phyloP scores from a whole-genome alignment of 2,888 invertebrate species.

The Eupithecia abbreviata region DNA sequence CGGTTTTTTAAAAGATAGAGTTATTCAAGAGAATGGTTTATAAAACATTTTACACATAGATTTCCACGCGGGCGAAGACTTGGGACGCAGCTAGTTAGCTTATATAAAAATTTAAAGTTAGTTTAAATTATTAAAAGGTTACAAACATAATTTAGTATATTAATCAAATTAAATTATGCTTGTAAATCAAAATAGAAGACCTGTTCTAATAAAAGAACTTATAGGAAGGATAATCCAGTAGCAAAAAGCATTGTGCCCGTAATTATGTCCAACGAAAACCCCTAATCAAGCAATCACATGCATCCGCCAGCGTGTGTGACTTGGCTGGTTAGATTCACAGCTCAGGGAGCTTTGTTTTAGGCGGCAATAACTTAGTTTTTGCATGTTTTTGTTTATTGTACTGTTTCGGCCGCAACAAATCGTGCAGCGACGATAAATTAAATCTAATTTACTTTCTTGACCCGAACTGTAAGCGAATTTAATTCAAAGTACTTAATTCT shows the following conservation, averaged over 20 bases:
- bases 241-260: slow-evolving; percentile 13
- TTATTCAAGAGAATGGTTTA: no score
- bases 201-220: neutral
- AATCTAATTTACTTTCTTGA: slow-evolving; percentile 38
- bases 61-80: no score
- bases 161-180: neutral
- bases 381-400: slow-evolving; percentile 61
- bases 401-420: slow-evolving; percentile 45
- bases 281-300: slow-evolving; percentile 28
- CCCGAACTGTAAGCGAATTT: slow-evolving; percentile 36
- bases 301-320: slow-evolving; percentile 48
- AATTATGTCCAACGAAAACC: slow-evolving; percentile 29
- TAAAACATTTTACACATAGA: no score
- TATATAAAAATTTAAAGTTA: no score
- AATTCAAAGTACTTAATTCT: slow-evolving; percentile 30
- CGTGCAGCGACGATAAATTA: slow-evolving; percentile 53
- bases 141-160: no score
- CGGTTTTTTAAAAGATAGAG: no score
- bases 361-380: slow-evolving; percentile 75
- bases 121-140: no score
- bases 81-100: no score
- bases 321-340: slow-evolving; percentile 64
- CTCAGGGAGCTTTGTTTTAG: slow-evolving; percentile 74
- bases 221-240: neutral
- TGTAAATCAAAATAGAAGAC: neutral